phyloP scores from a whole-genome alignment of 2,888 invertebrate species.

The Sicus ferrugineus region DNA sequence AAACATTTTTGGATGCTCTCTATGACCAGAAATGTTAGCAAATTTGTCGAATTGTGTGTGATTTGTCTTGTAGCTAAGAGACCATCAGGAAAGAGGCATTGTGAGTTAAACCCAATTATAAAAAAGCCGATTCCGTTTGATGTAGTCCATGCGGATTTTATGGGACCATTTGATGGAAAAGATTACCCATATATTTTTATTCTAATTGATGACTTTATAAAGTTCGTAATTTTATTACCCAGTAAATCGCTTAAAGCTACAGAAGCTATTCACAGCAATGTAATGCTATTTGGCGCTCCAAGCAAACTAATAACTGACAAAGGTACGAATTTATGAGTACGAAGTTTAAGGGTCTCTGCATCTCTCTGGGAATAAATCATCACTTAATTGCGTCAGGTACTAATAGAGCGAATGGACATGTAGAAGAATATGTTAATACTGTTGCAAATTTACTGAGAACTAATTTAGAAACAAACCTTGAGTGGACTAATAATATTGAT shows the following conservation, averaged over 20 bases:
- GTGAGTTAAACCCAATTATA: slow-evolving; percentile 37
- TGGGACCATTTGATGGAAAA: slow-evolving; percentile 30
- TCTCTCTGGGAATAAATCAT: too few relatives aligned
- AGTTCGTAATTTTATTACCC: slow-evolving; percentile 39
- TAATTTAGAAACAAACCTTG: too few relatives aligned
- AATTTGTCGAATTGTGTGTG: slow-evolving; percentile 30
- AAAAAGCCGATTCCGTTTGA: slow-evolving; percentile 33
- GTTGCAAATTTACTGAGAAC: too few relatives aligned
- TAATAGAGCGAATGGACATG: too few relatives aligned
- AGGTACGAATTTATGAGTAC: too few relatives aligned
- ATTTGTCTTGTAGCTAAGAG: slow-evolving; percentile 36
- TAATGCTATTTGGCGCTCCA: slow-evolving; percentile 37
- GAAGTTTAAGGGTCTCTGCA: too few relatives aligned
- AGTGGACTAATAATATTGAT: too few relatives aligned
- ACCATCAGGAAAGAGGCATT: slow-evolving; percentile 38
- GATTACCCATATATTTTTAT: slow-evolving; percentile 26
- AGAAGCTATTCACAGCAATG: slow-evolving; percentile 30
- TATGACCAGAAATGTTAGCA: slow-evolving; percentile 36
- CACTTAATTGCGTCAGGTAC: too few relatives aligned
- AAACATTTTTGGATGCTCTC: slow-evolving; percentile 37
- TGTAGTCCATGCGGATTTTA: slow-evolving; percentile 33
- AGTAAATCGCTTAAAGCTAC: slow-evolving; percentile 38
- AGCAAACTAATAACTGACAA: slow-evolving; percentile 30
- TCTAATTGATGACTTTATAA: slow-evolving; percentile 32
- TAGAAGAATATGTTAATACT: too few relatives aligned